These are phyloP conservation scores for Temnothorax unifasciatus DNA, from an alignment of 2,888 invertebrate genomes.

Conservation along the genomic window DNA sequence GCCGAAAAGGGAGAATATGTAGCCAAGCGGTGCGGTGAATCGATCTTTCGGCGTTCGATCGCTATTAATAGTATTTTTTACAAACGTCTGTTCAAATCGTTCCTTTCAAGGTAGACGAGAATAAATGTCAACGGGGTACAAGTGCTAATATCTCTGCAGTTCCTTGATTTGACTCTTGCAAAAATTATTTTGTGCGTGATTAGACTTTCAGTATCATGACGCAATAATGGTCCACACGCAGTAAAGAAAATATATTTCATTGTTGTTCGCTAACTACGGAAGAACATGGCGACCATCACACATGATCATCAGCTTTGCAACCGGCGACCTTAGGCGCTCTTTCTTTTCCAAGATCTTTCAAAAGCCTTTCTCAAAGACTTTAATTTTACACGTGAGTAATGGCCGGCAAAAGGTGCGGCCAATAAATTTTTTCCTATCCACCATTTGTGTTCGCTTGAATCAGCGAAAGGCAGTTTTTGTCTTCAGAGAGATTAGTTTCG, in stretches of 20 bases:
- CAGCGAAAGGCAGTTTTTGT: slow-evolving; percentile 71
- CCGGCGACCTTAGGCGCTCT: not conserved
- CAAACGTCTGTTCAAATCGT: not conserved
- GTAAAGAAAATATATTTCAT: not conserved
- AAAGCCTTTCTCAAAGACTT: slow-evolving; percentile 19
- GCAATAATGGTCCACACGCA: not conserved
- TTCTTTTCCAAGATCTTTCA: not conserved
- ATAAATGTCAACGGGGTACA: slow-evolving; percentile 42
- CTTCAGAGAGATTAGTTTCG: slow-evolving; percentile 60
- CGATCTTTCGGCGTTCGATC: not conserved
- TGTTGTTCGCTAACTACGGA: not conserved
- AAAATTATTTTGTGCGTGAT: not conserved
- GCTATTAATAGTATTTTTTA: slow-evolving; percentile 2
- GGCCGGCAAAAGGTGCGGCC: slow-evolving; percentile 59
- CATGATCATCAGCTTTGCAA: slow-evolving; percentile 13
- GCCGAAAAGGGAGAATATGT: not conserved
- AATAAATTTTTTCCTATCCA: slow-evolving; percentile 14
- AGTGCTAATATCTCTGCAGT: not conserved
- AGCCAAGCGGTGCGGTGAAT: not conserved
- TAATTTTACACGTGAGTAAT: slow-evolving; percentile 55
- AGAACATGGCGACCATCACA: not conserved
- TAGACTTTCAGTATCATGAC: not conserved
- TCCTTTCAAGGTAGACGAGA: not conserved
- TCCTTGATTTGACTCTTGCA: not conserved
- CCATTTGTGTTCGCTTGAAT: slow-evolving; percentile 72